These are phyloP conservation scores for Lichenostomus cassidix DNA, from an alignment of 2,113 vertebrate genomes.

Conservation along the genomic window DNA sequence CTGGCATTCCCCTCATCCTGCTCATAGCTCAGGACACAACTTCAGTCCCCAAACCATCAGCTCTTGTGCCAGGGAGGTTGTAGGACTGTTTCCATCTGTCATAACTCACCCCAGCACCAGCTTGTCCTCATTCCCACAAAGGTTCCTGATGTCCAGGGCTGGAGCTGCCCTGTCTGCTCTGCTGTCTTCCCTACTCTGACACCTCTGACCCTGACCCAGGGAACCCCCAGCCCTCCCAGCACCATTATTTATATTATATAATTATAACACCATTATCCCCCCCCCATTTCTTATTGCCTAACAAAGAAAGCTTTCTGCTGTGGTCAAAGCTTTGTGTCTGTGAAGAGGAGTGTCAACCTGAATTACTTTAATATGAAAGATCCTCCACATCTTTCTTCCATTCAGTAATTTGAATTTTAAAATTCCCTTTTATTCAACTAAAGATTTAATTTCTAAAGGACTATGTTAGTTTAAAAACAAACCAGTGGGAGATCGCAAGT, in stretches of 20 bases:
- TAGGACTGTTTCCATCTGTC: neutral
- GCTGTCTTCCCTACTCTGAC: neutral
- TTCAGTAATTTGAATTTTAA: neutral
- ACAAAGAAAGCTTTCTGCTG: neutral
- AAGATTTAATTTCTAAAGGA: neutral
- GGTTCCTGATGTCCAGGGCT: neutral
- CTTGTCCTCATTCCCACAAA: neutral
- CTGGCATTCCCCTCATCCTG: rapidly evolving
- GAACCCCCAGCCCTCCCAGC: neutral
- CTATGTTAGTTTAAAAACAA: too few relatives aligned
- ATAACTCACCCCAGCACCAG: neutral
- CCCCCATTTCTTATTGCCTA: neutral
- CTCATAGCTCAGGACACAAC: neutral
- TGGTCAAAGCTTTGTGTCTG: neutral
- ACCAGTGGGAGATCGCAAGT: too few relatives aligned
- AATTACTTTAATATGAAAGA: neutral
- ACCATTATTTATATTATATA: too few relatives aligned
- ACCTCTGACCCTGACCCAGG: neutral
- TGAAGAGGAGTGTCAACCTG: neutral
- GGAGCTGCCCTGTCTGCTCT: neutral
- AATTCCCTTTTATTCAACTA: neutral
- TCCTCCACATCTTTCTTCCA: neutral
- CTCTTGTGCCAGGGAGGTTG: neutral
- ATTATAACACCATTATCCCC: too few relatives aligned
- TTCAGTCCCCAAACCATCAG: rapidly evolving